phyloP scores from a whole-genome alignment of 2,797 vertebrate genomes.

The Antennarius maculatus region DNA sequence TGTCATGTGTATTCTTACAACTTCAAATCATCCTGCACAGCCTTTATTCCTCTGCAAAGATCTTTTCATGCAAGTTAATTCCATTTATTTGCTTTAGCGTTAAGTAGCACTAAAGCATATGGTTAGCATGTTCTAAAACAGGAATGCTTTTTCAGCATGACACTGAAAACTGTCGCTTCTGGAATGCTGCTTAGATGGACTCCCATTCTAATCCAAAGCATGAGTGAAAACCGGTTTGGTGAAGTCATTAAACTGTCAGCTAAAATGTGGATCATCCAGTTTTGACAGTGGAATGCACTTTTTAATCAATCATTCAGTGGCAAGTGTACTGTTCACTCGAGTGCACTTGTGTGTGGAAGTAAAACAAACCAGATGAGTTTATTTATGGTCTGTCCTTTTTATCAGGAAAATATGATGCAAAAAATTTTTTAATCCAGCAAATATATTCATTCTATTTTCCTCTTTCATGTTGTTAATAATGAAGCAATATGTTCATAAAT shows the following conservation, averaged over 20 bases:
- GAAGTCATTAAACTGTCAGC: background rate
- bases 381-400: conserved; percentile 21
- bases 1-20: conserved; percentile 2
- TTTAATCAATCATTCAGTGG: conserved; percentile 7
- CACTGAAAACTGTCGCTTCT: conserved; percentile 25
- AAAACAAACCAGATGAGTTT: conserved; percentile 1
- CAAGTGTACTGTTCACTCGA: background rate
- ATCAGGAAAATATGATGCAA: conserved; percentile 71
- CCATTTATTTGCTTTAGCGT: background rate
- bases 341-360: background rate
- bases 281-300: conserved; percentile 2
- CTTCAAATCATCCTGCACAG: conserved; percentile 10
- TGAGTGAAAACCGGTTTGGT: too few relatives aligned
- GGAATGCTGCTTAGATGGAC: conserved; percentile 14
- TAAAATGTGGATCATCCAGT: background rate
- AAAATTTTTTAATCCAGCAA: conserved; percentile 46
- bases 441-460: conserved; percentile 41
- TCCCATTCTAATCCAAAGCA: background rate
- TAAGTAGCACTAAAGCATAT: conserved; percentile 45
- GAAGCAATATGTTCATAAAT: conserved; percentile 75
- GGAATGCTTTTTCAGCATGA: conserved; percentile 55
- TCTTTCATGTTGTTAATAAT: conserved; percentile 46
- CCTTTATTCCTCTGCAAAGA: background rate
- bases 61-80: background rate
- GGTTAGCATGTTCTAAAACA: conserved; percentile 52